Evolutionary conservation across 2,888 invertebrate species (phyloP).

Genomic region (Steromphala cineraria): DNA sequence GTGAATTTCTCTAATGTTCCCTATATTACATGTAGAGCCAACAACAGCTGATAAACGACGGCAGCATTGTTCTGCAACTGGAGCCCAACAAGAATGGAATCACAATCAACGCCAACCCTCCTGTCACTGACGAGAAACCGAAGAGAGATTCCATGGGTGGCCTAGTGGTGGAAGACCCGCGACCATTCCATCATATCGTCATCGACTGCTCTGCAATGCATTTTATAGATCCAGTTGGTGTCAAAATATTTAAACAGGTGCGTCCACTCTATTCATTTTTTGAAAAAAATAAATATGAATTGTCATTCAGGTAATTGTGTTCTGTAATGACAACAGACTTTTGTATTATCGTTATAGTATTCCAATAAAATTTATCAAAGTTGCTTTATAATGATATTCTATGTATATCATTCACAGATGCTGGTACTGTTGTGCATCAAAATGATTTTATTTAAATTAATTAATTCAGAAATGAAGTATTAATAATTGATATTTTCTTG

Average conservation of each 20-base stretch:
- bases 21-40: neutral
- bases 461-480: too few relatives aligned
- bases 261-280: neutral
- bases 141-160: neutral
- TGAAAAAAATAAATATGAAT: too few relatives aligned
- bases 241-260: conserved; percentile 69
- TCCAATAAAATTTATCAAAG: too few relatives aligned
- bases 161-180: conserved; percentile 31
- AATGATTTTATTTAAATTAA: too few relatives aligned
- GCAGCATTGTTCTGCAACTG: conserved; percentile 37
- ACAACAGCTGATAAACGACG: conserved; percentile 28
- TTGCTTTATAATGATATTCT: too few relatives aligned
- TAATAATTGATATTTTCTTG: too few relatives aligned
- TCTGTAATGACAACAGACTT: too few relatives aligned
- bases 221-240: conserved; percentile 71
- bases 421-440: too few relatives aligned
- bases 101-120: neutral
- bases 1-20: neutral
- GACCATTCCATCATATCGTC: conserved; percentile 63
- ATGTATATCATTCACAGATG: too few relatives aligned
- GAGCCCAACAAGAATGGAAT: conserved; percentile 22
- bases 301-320: too few relatives aligned
- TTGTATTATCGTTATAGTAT: too few relatives aligned
- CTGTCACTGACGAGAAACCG: neutral
- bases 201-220: conserved; percentile 73